Base-by-base conservation (phyloP, 2,888 invertebrate species). In the Auanema sp. region DNA sequence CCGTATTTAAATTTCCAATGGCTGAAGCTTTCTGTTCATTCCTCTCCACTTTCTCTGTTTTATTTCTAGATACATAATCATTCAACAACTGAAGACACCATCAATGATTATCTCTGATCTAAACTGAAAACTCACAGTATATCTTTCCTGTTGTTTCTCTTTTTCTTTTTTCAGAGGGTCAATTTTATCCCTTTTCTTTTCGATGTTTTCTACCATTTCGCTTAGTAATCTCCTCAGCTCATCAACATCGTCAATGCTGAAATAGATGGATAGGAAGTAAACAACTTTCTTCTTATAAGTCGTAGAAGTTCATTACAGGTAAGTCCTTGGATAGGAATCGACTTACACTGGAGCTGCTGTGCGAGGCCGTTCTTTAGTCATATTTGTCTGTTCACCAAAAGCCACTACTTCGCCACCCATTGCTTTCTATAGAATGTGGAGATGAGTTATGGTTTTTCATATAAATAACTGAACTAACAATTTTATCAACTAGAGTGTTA, bases 401-500 rank as follows among this genome's bases (percentile, higher is more conserved):
- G 33, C 33, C 33, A 33, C 8, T 8, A 79, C 68, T 62, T 76
- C 77, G 16, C 77, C 74, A 12, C 81, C 81, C 65, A 79, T 75
- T 49, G 64, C 68, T 64, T 72, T 68, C 80, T 81, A 60, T n/a
- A 71, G 18, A 8, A 11, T 6, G n/a, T 10, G n/a, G 40, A 55
- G 5, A 5, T 23, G 21, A 33, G 50, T 51, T 50, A 4, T 51
- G 6, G 51, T 52, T 52, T 2, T 12, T 21, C 43, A 44, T 49
- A 8, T 25, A 56, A 12, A 8, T 55, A 10, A 42, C 23, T n/a
- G 42, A 58, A 54, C 85, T 82, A 72, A 88, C 88, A 84, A 89
- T 87, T 53, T 88, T 87, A 68, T 88, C 88, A 57, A 85, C 84
- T 25, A 87, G 84, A 50, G 84, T 80, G 23, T 86, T 85, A 66